Percentiles rank a stretch among this genome's conserved stretches.
phyloP scores from a whole-genome alignment of 1,140 invertebrate species.

The Drosophila nasuta region DNA sequence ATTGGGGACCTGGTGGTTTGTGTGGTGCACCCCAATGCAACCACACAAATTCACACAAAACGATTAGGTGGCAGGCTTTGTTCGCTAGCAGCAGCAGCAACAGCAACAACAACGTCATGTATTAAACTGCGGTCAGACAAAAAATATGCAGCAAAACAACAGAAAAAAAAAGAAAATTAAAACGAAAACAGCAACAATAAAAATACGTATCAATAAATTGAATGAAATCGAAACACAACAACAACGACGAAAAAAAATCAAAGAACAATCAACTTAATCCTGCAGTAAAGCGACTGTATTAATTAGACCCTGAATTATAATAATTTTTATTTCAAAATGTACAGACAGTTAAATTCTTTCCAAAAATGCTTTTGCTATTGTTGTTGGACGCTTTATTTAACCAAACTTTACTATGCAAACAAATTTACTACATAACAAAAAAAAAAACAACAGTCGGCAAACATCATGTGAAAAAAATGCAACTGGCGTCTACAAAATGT shows the following conservation, averaged over 20 bases:
- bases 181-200: constrained; percentile 10
- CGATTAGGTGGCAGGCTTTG: constrained; percentile 66
- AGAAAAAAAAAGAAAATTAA: constrained; percentile 5
- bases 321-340: background rate
- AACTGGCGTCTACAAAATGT: constrained; percentile 38
- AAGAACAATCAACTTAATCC: constrained; percentile 29
- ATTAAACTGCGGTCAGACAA: constrained; percentile 41
- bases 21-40: constrained; percentile 67
- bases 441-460: constrained; percentile 23
- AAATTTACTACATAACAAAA: constrained; percentile 46
- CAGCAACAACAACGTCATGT: constrained; percentile 23
- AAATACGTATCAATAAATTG: constrained; percentile 22
- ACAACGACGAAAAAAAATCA: background rate
- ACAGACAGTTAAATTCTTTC: background rate
- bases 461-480: constrained; percentile 19
- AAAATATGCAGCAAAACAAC: constrained; percentile 15
- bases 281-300: constrained; percentile 37
- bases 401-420: constrained; percentile 82
- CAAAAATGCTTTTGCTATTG: constrained; percentile 43
- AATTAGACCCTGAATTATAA: constrained; percentile 30
- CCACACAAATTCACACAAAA: constrained; percentile 73
- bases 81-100: constrained; percentile 25
- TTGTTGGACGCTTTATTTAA: constrained; percentile 82
- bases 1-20: constrained; percentile 1
- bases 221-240: constrained; percentile 3